A percentile compares a stretch with the other conserved stretches of the same genome.
Conservation (phyloP, 2,113 vertebrate species). For the Sciurus niger region DNA sequence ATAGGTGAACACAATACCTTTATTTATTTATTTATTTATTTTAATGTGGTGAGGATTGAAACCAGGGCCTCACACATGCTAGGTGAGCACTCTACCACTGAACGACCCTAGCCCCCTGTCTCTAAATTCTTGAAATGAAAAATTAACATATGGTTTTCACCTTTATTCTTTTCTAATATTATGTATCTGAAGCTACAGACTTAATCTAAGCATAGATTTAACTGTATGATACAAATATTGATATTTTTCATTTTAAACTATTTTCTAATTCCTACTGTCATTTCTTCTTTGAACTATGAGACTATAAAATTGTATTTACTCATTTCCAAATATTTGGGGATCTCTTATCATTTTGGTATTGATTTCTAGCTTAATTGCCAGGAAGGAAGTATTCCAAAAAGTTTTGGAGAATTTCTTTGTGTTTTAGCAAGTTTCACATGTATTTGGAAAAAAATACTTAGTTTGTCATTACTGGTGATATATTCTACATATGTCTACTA, state of each 20-base stretch:
- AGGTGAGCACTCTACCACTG: no score
- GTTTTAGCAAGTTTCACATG: neutral
- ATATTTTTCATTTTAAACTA: constrained; percentile 33
- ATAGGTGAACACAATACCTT: no score
- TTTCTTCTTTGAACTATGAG: constrained; percentile 52
- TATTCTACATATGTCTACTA: neutral
- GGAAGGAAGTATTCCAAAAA: neutral
- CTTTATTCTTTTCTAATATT: neutral
- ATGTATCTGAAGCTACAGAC: neutral
- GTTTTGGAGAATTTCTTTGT: constrained; percentile 13
- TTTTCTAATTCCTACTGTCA: constrained; percentile 1
- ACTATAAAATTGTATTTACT: constrained; percentile 14
- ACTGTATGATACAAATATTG: neutral
- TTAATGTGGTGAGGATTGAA: no score
- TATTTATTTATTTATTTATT: no score
- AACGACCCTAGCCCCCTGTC: neutral
- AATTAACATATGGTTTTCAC: neutral
- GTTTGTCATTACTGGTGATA: neutral
- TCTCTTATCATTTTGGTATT: neutral
- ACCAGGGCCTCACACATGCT: no score
- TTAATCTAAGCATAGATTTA: neutral
- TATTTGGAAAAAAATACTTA: neutral
- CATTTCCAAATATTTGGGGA: constrained; percentile 11
- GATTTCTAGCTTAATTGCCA: constrained; percentile 17
- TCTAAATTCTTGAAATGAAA: neutral